phyloP scores from a whole-genome alignment of 2,797 vertebrate genomes.

The Sandelia bainsii region DNA sequence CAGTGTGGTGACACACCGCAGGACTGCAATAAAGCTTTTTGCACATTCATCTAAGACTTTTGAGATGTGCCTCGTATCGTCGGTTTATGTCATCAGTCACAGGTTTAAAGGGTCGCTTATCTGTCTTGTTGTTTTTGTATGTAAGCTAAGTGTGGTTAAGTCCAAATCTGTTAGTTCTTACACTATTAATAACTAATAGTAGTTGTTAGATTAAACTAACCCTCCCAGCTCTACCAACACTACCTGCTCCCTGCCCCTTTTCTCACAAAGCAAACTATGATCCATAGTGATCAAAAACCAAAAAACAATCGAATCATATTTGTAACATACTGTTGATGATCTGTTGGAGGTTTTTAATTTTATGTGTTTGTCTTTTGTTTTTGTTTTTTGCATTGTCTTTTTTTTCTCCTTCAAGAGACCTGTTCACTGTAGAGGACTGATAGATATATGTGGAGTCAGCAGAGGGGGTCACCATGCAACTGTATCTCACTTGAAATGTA shows the following conservation, averaged over 20 bases:
- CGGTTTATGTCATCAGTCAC: slow-evolving; percentile 7
- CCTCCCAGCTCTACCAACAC: slow-evolving; percentile 19
- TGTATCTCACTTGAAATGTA: slow-evolving; percentile 88
- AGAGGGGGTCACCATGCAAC: slow-evolving; percentile 71
- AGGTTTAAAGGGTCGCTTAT: slow-evolving; percentile 1
- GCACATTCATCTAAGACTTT: slow-evolving; percentile 62
- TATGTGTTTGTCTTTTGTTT: slow-evolving; percentile 15
- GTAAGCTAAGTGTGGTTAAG: slow-evolving; percentile 9
- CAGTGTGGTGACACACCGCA: slow-evolving; percentile 54
- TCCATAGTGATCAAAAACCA: neutral
- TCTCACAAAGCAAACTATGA: neutral
- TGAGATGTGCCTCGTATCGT: slow-evolving; percentile 48
- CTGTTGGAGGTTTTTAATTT: slow-evolving; percentile 11
- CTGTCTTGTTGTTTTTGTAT: neutral
- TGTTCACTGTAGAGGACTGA: slow-evolving; percentile 71
- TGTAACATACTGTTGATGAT: slow-evolving; percentile 11
- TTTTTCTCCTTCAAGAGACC: slow-evolving; percentile 46
- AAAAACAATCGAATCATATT: slow-evolving; percentile 12
- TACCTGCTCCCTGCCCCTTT: slow-evolving; percentile 6
- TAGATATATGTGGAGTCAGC: slow-evolving; percentile 29
- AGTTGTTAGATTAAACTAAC: slow-evolving; percentile 26
- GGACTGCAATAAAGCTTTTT: slow-evolving; percentile 73
- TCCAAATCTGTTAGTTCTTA: neutral
- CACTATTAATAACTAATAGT: slow-evolving; percentile 1
- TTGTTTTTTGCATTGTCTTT: slow-evolving; percentile 15